phyloP scores from a whole-genome alignment of 1,140 invertebrate species.

The Calephelis virginiensis region DNA sequence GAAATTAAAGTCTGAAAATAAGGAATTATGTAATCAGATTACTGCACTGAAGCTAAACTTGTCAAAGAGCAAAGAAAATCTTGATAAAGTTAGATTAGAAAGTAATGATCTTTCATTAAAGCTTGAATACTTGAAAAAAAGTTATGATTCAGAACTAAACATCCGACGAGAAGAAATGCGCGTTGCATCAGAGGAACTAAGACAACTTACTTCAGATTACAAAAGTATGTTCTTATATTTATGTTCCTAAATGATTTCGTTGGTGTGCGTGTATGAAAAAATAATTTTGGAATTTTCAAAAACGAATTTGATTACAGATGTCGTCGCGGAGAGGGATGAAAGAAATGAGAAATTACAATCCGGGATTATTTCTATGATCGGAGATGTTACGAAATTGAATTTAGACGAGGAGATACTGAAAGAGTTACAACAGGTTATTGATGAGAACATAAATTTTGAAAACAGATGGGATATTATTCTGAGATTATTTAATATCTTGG shows the following conservation, averaged over 20 bases:
- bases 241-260: conserved; percentile 5
- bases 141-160: conserved; percentile 28
- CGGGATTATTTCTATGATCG: conserved; percentile 33
- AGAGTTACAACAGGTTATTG: conserved; percentile 25
- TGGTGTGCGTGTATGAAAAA: neutral
- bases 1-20: conserved; percentile 6
- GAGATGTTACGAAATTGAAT: conserved; percentile 29
- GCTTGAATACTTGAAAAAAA: conserved; percentile 29
- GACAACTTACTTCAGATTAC: conserved; percentile 35
- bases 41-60: neutral
- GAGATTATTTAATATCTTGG: conserved; percentile 33
- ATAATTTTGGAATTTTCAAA: conserved; percentile 23
- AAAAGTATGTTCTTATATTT: conserved; percentile 38
- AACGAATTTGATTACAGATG: conserved; percentile 28
- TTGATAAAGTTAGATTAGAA: conserved; percentile 30
- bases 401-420: conserved; percentile 29
- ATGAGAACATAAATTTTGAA: conserved; percentile 4
- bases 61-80: neutral
- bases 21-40: conserved; percentile 2
- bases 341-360: conserved; percentile 23
- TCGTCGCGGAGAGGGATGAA: conserved; percentile 25
- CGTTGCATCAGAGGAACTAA: conserved; percentile 27
- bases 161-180: conserved; percentile 34
- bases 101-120: conserved; percentile 29
- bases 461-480: conserved; percentile 37